Evolutionary conservation across 2,888 invertebrate genomes (phyloP), one percentile per base, ranked within the genome.

Genomic region (Monopis laevigella): DNA sequence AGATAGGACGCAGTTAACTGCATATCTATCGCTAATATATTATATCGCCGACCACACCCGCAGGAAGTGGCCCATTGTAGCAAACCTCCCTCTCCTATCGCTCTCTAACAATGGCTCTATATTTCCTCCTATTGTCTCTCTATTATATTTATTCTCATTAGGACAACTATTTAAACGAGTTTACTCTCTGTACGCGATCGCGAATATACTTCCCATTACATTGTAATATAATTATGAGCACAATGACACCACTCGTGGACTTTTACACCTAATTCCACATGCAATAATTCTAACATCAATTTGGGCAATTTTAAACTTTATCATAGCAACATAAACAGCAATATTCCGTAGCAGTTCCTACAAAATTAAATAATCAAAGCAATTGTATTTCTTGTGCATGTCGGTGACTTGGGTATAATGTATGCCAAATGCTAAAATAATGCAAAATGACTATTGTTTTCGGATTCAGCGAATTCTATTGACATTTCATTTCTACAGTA

Each of bases 1-100:
- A n/a, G n/a, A n/a, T n/a, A n/a, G n/a, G n/a, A n/a, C n/a, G n/a
- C n/a, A n/a, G n/a, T n/a, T n/a, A n/a, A n/a, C n/a, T n/a, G n/a
- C n/a, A n/a, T n/a, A n/a, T n/a, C 42, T 43, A 19, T 34, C 47
- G 45, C 52, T 56, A 58, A 59, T 60, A 48, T 59, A 58, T 60
- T 58, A 52, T 48, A 41, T 49, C 52, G 47, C 43, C 45, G 51
- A 53, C 59, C 58, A 55, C 62, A 55, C 53, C 62, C 60, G 62
- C 74, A 77, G 80, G 77, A 80, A 68, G 75, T 74, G 55, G 60
- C 56, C 70, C 77, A 78, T 77, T 75, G 74, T 77, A 78, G 75
- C 78, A 78, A 78, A 80, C 78, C 80, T 74, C 73, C 42, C 42
- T 18, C 75, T 74, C 67, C 70, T 57, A 60, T 56, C 18, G 59